Conservation (phyloP, 1,140 invertebrate species). For the Meteorus sp. region DNA sequence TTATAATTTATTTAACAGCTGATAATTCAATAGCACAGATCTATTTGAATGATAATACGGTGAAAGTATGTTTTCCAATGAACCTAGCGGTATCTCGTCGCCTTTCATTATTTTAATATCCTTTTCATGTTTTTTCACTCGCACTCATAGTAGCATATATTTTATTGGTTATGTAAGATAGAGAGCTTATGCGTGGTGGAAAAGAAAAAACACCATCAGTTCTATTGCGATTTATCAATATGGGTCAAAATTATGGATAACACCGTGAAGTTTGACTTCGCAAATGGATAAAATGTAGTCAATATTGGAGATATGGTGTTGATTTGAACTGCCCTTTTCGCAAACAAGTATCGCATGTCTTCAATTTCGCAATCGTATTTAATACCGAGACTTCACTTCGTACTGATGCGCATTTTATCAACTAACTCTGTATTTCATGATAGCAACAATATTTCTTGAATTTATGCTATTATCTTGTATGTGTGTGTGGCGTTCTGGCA, state of each 20-base stretch:
- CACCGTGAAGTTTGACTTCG: not conserved
- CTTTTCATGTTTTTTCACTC: not conserved
- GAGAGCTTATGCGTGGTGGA: not conserved
- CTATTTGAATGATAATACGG: not conserved
- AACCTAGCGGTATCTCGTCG: not conserved
- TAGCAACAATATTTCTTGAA: not conserved
- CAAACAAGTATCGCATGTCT: not conserved
- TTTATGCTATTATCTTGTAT: too few relatives aligned
- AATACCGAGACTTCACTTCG: too few relatives aligned
- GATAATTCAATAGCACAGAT: slow-evolving; percentile 3
- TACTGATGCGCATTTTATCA: too few relatives aligned
- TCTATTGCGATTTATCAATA: slow-evolving; percentile 15
- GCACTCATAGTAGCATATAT: not conserved
- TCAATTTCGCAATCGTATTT: too few relatives aligned
- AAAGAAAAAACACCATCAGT: not conserved
- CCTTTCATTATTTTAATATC: not conserved
- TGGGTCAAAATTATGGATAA: slow-evolving; percentile 26
- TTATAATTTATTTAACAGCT: too few relatives aligned
- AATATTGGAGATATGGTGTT: not conserved
- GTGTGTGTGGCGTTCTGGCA: too few relatives aligned
- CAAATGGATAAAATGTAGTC: not conserved
- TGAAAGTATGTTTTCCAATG: not conserved
- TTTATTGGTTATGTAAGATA: not conserved
- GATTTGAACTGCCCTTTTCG: not conserved
- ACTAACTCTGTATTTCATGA: not conserved